phyloP scores from a whole-genome alignment of 2,797 vertebrate species.

The Triplophysa yarkandensis region DNA sequence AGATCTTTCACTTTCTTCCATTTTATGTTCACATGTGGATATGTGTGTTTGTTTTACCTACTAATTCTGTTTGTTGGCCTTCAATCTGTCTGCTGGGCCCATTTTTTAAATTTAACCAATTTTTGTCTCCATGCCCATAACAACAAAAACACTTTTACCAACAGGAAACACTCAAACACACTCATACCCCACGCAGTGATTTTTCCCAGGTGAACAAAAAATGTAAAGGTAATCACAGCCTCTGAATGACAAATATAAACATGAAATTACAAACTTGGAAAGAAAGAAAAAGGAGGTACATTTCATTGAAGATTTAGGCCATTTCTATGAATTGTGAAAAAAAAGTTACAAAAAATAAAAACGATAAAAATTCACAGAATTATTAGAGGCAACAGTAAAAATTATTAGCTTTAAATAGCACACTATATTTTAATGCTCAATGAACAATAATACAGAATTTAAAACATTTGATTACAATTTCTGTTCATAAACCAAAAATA shows the following conservation, averaged over 20 bases:
- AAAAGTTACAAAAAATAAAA: too few relatives aligned
- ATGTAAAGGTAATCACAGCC: conserved; percentile 54
- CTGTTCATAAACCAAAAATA: too few relatives aligned
- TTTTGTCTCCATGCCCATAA: conserved; percentile 62
- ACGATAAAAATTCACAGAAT: too few relatives aligned
- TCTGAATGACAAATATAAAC: conserved; percentile 46
- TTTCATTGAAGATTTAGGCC: background rate
- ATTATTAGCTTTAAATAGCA: too few relatives aligned
- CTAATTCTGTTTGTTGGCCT: conserved; percentile 36
- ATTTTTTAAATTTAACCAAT: conserved; percentile 77
- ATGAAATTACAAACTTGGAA: too few relatives aligned
- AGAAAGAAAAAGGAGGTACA: background rate
- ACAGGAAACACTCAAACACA: conserved; percentile 20
- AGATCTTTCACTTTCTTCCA: background rate
- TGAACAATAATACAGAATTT: too few relatives aligned
- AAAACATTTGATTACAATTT: too few relatives aligned
- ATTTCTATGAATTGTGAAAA: too few relatives aligned
- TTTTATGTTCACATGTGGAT: conserved; percentile 23
- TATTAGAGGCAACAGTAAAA: too few relatives aligned
- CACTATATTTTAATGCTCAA: too few relatives aligned
- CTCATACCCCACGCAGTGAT: background rate
- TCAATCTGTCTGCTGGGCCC: conserved; percentile 63
- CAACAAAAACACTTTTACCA: conserved; percentile 42
- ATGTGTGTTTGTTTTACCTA: conserved; percentile 28
- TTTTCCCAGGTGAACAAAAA: conserved; percentile 52